Evolutionary conservation across 2,113 vertebrate species (phyloP).

Genomic region (Pyxicephalus adspersus): DNA sequence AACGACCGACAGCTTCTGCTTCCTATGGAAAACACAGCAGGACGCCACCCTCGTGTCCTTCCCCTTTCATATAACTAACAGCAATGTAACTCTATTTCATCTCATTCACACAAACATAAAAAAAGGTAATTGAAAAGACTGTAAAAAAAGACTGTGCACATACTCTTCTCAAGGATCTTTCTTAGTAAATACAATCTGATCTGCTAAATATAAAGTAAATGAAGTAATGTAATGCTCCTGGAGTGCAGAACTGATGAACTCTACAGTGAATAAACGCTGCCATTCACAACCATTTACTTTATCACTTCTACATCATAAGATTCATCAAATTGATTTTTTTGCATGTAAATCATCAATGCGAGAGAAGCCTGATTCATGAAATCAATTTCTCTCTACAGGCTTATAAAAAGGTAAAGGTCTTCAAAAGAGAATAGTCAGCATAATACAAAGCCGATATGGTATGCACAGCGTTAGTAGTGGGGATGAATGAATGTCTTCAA

Average conservation of each 20-base stretch:
- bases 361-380: slow-evolving; percentile 21
- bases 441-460: neutral
- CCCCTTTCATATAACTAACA: too few species aligned
- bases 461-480: too few species aligned
- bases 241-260: slow-evolving; percentile 3
- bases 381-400: neutral
- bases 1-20: too few species aligned
- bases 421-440: neutral
- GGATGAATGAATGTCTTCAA: too few species aligned
- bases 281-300: slow-evolving; percentile 16
- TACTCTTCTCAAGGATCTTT: too few species aligned
- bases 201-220: neutral
- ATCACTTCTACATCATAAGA: slow-evolving; percentile 18
- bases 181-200: too few species aligned
- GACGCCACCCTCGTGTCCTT: too few species aligned
- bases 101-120: too few species aligned
- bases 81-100: too few species aligned
- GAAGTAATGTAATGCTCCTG: neutral
- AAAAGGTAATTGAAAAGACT: too few species aligned
- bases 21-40: too few species aligned
- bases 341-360: slow-evolving; percentile 18
- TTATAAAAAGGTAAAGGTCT: neutral
- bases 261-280: neutral
- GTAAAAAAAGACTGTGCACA: too few species aligned
- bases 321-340: slow-evolving; percentile 40